These are phyloP conservation scores for Leucophenga montana DNA, from an alignment of 2,888 invertebrate species.

Conservation along the genomic window DNA sequence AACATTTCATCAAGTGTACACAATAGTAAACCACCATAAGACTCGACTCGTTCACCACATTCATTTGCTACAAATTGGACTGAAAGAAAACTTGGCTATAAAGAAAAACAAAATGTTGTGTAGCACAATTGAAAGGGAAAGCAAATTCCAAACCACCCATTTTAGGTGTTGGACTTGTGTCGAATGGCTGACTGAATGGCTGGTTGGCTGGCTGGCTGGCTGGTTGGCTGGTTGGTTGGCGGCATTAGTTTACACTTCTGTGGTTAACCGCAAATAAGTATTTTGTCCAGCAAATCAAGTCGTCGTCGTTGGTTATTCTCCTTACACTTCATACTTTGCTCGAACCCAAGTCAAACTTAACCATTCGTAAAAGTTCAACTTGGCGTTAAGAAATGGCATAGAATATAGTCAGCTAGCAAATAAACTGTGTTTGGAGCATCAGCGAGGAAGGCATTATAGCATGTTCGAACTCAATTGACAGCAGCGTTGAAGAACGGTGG, in stretches of 20 bases:
- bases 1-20: slow-evolving; percentile 30
- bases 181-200: not conserved
- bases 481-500: no score
- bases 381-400: slow-evolving; percentile 31
- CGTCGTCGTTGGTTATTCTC: not conserved
- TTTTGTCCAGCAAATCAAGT: slow-evolving; percentile 48
- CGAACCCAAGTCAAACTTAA: slow-evolving; percentile 42
- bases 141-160: not conserved
- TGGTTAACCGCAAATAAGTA: slow-evolving; percentile 61
- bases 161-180: not conserved
- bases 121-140: not conserved
- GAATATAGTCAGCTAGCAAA: not conserved
- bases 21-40: not conserved
- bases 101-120: not conserved
- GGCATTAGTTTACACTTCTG: slow-evolving; percentile 60
- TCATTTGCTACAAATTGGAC: not conserved
- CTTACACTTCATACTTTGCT: not conserved
- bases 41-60: no score
- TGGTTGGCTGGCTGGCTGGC: no score
- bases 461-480: slow-evolving; percentile 35
- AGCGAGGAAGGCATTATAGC: slow-evolving; percentile 18
- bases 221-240: not conserved
- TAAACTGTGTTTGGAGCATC: slow-evolving; percentile 23
- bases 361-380: slow-evolving; percentile 51
- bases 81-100: not conserved